Base-by-base conservation (phyloP, 53 echinoderm and acorn worm species). In the Astropecten irregularis region DNA sequence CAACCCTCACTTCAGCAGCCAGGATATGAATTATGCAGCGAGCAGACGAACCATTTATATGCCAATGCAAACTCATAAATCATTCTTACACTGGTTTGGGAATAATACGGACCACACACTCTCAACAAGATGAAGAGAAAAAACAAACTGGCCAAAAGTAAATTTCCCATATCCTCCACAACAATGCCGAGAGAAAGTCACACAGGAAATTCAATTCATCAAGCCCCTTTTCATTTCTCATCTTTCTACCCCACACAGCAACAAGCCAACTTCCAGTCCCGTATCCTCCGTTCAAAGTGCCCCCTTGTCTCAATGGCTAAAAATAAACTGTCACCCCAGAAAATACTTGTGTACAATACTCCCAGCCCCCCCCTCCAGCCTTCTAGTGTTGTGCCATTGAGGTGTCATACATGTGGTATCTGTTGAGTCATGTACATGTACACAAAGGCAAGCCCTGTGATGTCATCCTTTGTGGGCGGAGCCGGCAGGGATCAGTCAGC, bases 391-490 rank as follows among this genome's bases (percentile, higher is more conserved):
- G 27, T 29, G 27, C 25, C 4, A 16, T 65, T 14, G 29, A 31
- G 59, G 10, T 30, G 34, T 31, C 50, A 48, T 27, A 76, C 76
- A 56, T 58, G 68, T n/a, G 25, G 76, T 54, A 40, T 56, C 57
- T 40, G 40, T 58, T 76, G 76, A 76, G 76, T 76, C 57, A 39
- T 58, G 30, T 67, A 40, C 49, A 69, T 46, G 32, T 26, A 63
- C 79, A 79, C 79, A 79, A 79, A 61, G 79, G 35, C 42, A 10
- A n/a, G 61, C 79, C 62, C 62, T 79, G 79, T 79, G 79, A 79
- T 79, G 79, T 79, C 79, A 79, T 79, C 62, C 61, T 20, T 5
- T 11, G 42, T 26, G 79, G 79, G 79, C 30, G 79, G 79, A 61
- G 79, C 79, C 33, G 30, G 60, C 15, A 8, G 31, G 23, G 13